phyloP scores from a whole-genome alignment of 2,888 invertebrate species.

The Clivina fossor region DNA sequence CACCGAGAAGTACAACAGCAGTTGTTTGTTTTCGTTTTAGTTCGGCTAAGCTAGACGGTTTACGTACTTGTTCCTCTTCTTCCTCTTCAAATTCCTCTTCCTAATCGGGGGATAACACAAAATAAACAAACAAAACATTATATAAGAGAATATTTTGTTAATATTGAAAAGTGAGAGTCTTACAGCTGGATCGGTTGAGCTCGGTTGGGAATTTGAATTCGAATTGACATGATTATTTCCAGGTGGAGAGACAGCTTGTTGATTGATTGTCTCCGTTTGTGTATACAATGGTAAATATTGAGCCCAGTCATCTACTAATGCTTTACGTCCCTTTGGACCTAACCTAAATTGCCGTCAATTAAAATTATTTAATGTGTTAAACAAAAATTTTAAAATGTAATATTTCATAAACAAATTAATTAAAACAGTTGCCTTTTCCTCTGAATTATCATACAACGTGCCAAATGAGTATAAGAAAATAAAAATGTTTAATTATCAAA shows the following conservation, averaged over 20 bases:
- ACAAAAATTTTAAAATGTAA: not conserved
- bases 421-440: not conserved
- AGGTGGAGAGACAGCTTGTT: constrained; percentile 61
- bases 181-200: constrained; percentile 43
- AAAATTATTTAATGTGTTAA: not conserved
- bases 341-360: constrained; percentile 58
- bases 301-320: constrained; percentile 93
- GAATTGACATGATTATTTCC: constrained; percentile 54
- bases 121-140: not conserved
- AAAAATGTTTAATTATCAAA: too few species aligned
- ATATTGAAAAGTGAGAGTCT: constrained; percentile 40
- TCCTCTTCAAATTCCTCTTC: constrained; percentile 86
- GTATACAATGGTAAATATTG: constrained; percentile 90
- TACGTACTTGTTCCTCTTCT: constrained; percentile 80
- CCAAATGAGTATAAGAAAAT: not conserved
- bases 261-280: constrained; percentile 75
- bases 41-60: constrained; percentile 83
- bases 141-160: not conserved
- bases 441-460: not conserved
- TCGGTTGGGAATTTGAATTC: constrained; percentile 37
- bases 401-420: not conserved
- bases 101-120: constrained; percentile 51
- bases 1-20: constrained; percentile 93
- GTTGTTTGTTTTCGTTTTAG: constrained; percentile 94
- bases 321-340: constrained; percentile 88